Base-by-base conservation (phyloP, 1,140 invertebrate species). In the Parasteatoda tepidariorum region DNA sequence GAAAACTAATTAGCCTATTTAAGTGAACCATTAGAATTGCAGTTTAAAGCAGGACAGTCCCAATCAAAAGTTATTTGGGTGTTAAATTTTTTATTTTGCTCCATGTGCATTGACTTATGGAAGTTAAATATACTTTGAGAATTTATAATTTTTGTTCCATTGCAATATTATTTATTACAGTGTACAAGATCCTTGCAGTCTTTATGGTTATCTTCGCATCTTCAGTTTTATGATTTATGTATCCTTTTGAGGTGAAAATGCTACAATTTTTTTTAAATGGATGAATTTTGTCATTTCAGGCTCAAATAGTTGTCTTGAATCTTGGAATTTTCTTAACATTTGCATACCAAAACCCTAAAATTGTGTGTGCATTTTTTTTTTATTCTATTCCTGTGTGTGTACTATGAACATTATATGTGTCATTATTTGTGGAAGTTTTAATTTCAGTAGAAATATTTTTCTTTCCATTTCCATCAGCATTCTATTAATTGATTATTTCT, bases 211-310 rank as follows among this genome's bases (percentile, higher is more conserved):
- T 28, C 33, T 15, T 67, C 74, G 7, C 55, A 84, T 6, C n/a
- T 84, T 15, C 6, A 64, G 13, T 79, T 79, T 38, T 73, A 73
- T 73, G 83, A 84, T 28, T 33, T 84, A 22, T 79, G 83, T 84
- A 84, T 84, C 83, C 83, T 84, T 79, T 31, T 0, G 6, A 1
- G n/a, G 18, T 1, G 9, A 48, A 48, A 0, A 13, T 48, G 1
- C 4, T 48, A 18, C 1, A 13, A 48, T 9, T 48, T 48, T 18
- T 2, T 13, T 41, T 41, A 41, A 6, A 6, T 41, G 4, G n/a
- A n/a, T n/a, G n/a, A n/a, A n/a, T n/a, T n/a, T n/a, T n/a, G n/a
- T n/a, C n/a, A n/a, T n/a, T n/a, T n/a, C n/a, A n/a, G n/a, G n/a
- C n/a, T n/a, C n/a, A n/a, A n/a, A n/a, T n/a, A n/a, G n/a, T n/a